Percentiles rank a stretch among this genome's conserved stretches.
phyloP scores from a whole-genome alignment of 2,888 invertebrate species.

The Pristionchus entomophagus region DNA sequence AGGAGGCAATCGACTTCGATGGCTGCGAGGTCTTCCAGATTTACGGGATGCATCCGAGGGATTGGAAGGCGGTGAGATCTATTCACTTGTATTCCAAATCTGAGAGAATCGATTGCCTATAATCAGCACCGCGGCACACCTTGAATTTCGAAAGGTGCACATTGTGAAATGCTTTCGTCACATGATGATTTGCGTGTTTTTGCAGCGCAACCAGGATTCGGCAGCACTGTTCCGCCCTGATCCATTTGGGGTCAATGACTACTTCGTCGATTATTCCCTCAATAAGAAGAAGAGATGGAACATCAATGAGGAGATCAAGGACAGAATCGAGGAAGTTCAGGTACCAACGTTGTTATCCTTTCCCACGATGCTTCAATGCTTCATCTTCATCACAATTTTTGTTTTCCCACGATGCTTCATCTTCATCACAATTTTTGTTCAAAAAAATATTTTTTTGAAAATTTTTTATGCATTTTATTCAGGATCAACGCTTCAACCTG shows the following conservation, averaged over 20 bases:
- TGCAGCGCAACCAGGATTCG: background rate
- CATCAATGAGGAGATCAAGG: background rate
- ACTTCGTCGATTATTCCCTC: conserved; percentile 22
- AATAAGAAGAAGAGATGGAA: conserved; percentile 19
- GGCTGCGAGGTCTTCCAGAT: background rate
- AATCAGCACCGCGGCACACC: too few species aligned
- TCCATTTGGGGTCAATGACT: conserved; percentile 26
- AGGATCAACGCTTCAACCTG: background rate
- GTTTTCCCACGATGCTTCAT: too few species aligned
- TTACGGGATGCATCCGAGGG: background rate
- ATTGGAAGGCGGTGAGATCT: background rate
- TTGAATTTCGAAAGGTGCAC: too few species aligned
- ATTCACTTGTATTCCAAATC: background rate
- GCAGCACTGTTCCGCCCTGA: background rate
- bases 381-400: too few species aligned
- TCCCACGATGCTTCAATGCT: background rate
- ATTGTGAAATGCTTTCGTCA: too few species aligned
- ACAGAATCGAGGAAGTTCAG: conserved; percentile 19
- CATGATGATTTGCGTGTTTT: too few species aligned
- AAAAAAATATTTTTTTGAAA: too few species aligned
- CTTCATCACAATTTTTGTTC: too few species aligned
- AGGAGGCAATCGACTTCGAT: background rate
- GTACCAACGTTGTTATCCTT: too few species aligned
- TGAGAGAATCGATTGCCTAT: background rate
- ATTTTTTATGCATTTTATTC: background rate